Evolutionary conservation across 2,113 vertebrate species (phyloP), one percentile per base, ranked within the genome.

Genomic region (Aepyceros melampus): DNA sequence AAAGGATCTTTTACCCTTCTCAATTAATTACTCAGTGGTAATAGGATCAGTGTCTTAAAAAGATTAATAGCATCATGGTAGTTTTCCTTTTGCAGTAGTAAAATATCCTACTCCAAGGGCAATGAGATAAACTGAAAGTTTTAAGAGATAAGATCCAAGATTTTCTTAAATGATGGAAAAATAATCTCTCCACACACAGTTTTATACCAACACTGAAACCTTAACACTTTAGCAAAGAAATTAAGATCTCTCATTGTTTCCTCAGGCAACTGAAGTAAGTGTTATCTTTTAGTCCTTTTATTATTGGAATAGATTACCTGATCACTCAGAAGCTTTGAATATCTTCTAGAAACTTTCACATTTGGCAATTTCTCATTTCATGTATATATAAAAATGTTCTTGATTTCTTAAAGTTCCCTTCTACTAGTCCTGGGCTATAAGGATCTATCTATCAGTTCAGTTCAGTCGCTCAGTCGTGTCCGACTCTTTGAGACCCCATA

Each of bases 141-240:
- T 92, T 12, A 49, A 64, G 4, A 51, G 8, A 55, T 83, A 25
- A 74, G 21, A 36, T 88, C 25, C 29, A 74, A 47, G 3, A 14
- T 23, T 53, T 51, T 67, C 49, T 79, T 62, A 67, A 91, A 45
- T 78, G 53, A 78, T 96, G 23, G 45, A 76, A 86, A 94, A 82
- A 5, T 29, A 90, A 85, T 7, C 55, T 14, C 40, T 5, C 6
- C 45, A 15, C 12, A 25, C 74, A 45, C 17, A 27, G 6, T 82
- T 96, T 82, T 60, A 71, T 40, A 55, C 12, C 74, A 62, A 87
- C 25, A 62, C 2, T 62, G 5, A 62, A 83, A 62, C 12, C 4
- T 13, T 60, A 82, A 82, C 74, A 76, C 43, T 71, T 89, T 40
- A 53, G 49, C 19, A 87, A 86, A 78, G 78, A 89, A 74, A 78